Percentiles rank a stretch among this genome's conserved stretches.
Evolutionary conservation across 2,888 invertebrate species (phyloP).

Genomic region (Callinectes sapidus): DNA sequence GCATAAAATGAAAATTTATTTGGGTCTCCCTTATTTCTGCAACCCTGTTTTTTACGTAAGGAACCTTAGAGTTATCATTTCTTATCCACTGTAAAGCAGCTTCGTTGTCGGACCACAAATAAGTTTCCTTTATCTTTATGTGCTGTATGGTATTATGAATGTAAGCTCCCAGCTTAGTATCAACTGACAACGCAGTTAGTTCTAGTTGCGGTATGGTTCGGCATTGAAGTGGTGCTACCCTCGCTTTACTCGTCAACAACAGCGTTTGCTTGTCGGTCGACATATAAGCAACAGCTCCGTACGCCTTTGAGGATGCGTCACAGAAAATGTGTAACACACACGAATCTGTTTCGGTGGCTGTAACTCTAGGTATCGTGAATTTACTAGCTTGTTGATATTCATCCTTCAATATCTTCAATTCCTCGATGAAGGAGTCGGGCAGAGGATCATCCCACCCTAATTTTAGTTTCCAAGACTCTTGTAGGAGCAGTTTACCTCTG

Average conservation of each 20-base stretch:
- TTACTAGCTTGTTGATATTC: not conserved
- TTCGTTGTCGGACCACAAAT: conserved; percentile 30
- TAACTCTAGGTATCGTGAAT: not conserved
- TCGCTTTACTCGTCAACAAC: not conserved
- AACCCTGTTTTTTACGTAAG: conserved; percentile 24
- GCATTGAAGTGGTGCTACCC: not conserved
- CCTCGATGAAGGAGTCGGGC: not conserved
- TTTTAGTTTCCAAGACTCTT: not conserved
- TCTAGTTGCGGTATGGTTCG: conserved; percentile 15
- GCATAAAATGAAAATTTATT: not conserved
- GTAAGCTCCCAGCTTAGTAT: not conserved
- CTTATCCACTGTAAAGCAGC: conserved; percentile 36
- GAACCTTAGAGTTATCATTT: conserved; percentile 10
- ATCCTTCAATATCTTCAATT: not conserved
- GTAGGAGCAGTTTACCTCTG: not conserved
- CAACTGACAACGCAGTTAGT: not conserved
- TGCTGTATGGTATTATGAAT: not conserved
- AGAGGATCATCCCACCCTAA: not conserved
- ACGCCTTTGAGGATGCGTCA: conserved; percentile 7
- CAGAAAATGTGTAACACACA: conserved; percentile 6
- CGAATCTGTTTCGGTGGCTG: not conserved
- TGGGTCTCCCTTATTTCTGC: not conserved
- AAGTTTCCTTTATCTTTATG: not conserved
- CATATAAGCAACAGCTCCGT: conserved; percentile 21
- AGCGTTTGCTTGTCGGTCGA: not conserved